phyloP scores from a whole-genome alignment of 1,140 invertebrate genomes.

The Calephelis nemesis region DNA sequence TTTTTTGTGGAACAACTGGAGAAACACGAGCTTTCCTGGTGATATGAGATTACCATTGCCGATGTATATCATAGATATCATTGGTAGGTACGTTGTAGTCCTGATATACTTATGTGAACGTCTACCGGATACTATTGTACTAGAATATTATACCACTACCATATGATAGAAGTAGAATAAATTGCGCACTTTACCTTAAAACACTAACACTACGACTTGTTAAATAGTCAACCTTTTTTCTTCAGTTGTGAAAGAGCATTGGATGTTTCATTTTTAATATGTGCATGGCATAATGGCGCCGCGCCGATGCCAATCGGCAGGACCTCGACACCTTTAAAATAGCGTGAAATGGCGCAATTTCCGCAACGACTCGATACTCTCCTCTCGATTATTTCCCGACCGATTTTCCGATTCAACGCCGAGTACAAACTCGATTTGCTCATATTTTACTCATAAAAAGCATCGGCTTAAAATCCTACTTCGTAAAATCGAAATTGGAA shows the following conservation, averaged over 20 bases:
- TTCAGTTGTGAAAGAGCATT: conserved; percentile 21
- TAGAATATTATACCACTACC: no score
- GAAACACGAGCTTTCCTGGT: no score
- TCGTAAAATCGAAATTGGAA: neutral
- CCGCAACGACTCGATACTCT: conserved; percentile 50
- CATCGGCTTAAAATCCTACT: conserved; percentile 6
- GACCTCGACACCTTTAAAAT: conserved; percentile 47
- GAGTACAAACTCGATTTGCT: conserved; percentile 39
- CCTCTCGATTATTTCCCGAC: conserved; percentile 55
- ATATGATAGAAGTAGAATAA: no score
- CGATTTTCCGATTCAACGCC: conserved; percentile 45
- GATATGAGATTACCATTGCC: no score
- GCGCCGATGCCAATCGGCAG: conserved; percentile 20
- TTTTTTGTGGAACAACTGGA: no score
- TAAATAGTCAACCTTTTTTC: conserved; percentile 9
- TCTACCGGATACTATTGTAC: no score
- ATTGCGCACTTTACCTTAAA: no score
- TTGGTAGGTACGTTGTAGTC: no score
- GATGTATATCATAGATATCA: no score
- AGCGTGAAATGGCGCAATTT: conserved; percentile 51
- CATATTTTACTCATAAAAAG: conserved; percentile 10
- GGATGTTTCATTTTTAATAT: conserved; percentile 27
- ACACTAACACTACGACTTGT: neutral
- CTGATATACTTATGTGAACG: no score
- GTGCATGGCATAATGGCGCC: conserved; percentile 23